These are phyloP conservation scores for Thalassophryne amazonica DNA, from an alignment of 2,797 vertebrate species.

Conservation along the genomic window DNA sequence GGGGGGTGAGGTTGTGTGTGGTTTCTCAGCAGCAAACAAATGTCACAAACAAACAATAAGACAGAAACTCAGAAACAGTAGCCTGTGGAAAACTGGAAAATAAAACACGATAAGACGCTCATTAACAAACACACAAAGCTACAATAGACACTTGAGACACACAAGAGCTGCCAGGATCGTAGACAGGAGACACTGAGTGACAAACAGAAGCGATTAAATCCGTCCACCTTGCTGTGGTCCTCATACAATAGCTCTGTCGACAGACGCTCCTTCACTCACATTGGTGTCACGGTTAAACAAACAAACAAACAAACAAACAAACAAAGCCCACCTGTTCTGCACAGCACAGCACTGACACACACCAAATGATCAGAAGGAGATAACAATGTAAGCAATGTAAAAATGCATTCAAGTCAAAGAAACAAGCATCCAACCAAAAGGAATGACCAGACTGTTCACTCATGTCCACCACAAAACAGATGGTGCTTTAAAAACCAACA, in stretches of 20 bases:
- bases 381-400: conserved; percentile 99
- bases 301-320: no score
- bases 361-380: conserved; percentile 90
- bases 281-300: conserved; percentile 71
- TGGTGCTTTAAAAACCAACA: no score
- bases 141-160: conserved; percentile 76
- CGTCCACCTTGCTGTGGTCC: conserved; percentile 53
- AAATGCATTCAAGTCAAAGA: conserved; percentile 99
- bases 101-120: conserved; percentile 69
- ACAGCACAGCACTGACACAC: conserved; percentile 94
- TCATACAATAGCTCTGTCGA: conserved; percentile 72
- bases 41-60: conserved; percentile 60
- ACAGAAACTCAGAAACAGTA: conserved; percentile 72
- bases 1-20: conserved; percentile 52
- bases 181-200: conserved; percentile 74
- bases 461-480: conserved; percentile 94
- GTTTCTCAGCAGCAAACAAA: conserved; percentile 64
- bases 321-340: conserved; percentile 73
- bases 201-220: conserved; percentile 63
- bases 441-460: conserved; percentile 86
- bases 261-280: conserved; percentile 77
- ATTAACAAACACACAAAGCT: conserved; percentile 75
- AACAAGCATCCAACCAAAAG: conserved; percentile 89
- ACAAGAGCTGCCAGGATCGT: conserved; percentile 46
- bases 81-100: conserved; percentile 77